These are phyloP conservation scores for Parapristionchus giblindavisi DNA, from an alignment of 2,888 invertebrate species.

Conservation along the genomic window DNA sequence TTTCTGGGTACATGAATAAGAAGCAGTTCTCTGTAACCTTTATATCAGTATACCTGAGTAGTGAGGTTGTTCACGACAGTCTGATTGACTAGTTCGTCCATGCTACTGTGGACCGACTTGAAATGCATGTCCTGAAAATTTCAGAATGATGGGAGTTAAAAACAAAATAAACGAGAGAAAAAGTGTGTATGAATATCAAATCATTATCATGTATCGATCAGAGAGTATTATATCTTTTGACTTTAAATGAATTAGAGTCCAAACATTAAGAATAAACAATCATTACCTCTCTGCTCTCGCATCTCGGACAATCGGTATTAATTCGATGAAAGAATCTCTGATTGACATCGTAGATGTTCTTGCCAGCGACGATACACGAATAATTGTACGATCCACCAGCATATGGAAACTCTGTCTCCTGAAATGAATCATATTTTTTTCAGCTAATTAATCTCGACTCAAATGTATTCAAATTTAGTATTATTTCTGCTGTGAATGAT, in stretches of 20 bases:
- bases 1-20: background rate
- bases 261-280: background rate
- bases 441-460: too few species aligned
- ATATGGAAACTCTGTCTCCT: constrained; percentile 30
- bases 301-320: constrained; percentile 7
- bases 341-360: background rate
- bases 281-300: constrained; percentile 2
- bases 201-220: too few species aligned
- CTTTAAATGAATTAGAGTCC: too few species aligned
- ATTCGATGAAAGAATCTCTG: background rate
- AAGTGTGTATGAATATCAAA: too few species aligned
- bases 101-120: background rate
- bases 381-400: constrained; percentile 9
- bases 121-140: constrained; percentile 4
- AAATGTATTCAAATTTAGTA: too few species aligned
- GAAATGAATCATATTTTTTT: constrained; percentile 1
- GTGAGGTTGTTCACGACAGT: constrained; percentile 8
- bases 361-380: background rate
- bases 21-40: too few species aligned
- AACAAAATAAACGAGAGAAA: background rate
- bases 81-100: background rate
- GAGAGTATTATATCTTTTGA: background rate
- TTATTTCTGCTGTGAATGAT: too few species aligned
- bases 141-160: background rate
- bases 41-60: background rate